phyloP scores from a whole-genome alignment of 2,113 vertebrate species.

The Cyanoramphus novaezelandiae region DNA sequence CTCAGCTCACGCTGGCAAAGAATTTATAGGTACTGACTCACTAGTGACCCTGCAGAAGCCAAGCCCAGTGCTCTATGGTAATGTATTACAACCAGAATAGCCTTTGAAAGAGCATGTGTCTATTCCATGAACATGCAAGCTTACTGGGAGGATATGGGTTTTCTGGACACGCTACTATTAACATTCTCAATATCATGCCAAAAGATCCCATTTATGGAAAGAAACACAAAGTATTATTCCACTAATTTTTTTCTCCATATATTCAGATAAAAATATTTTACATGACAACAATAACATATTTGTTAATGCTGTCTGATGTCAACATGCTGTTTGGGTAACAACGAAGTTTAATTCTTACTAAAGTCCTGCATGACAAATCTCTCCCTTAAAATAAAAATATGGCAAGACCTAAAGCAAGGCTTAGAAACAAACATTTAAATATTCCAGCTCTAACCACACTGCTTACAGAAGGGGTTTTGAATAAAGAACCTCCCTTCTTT shows the following conservation, averaged over 20 bases:
- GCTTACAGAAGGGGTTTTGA: slow-evolving; percentile 29
- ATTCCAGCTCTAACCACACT: slow-evolving; percentile 13
- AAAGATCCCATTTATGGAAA: neutral
- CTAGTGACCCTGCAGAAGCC: neutral
- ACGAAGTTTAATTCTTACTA: neutral
- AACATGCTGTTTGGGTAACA: neutral
- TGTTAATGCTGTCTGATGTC: neutral
- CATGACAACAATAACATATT: neutral
- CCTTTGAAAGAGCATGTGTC: neutral
- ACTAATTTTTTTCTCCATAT: neutral
- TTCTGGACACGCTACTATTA: neutral
- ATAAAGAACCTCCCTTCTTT: slow-evolving; percentile 6
- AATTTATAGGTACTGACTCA: neutral
- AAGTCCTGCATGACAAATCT: neutral
- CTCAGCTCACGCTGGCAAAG: neutral
- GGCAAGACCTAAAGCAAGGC: neutral
- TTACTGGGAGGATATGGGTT: neutral
- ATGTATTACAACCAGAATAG: neutral
- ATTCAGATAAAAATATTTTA: neutral
- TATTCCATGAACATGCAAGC: slow-evolving; percentile 3
- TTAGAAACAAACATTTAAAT: slow-evolving; percentile 14
- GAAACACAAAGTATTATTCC: neutral
- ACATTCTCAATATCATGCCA: neutral
- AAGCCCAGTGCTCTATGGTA: neutral
- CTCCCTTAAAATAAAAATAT: neutral